Conservation (phyloP, 2,113 vertebrate species). For the Lagopus leucura region DNA sequence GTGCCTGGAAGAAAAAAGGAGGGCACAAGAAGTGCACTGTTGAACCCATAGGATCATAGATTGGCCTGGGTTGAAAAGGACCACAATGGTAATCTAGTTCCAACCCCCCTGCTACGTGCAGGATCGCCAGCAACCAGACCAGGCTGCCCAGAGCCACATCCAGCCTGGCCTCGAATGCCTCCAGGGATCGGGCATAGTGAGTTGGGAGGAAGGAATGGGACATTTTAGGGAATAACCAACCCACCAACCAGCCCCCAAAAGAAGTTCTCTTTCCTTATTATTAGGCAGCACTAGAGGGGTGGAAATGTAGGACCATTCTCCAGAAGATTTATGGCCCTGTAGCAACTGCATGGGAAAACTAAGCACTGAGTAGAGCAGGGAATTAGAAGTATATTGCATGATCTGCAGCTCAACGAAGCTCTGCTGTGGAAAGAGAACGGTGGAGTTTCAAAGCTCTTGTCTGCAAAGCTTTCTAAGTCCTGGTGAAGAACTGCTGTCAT, state of each 20-base stretch:
- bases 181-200: neutral
- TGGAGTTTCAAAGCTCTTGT: neutral
- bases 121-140: no score
- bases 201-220: slow-evolving; percentile 37
- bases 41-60: neutral
- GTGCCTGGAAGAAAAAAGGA: neutral
- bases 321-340: slow-evolving; percentile 57
- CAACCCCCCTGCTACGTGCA: no score
- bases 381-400: slow-evolving; percentile 42
- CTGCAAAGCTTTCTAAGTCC: neutral
- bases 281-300: slow-evolving; percentile 18
- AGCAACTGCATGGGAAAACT: slow-evolving; percentile 46
- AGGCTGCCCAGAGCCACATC: no score
- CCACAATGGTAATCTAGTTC: no score
- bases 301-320: slow-evolving; percentile 34
- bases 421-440: neutral
- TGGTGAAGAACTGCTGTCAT: neutral
- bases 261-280: slow-evolving; percentile 62
- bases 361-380: slow-evolving; percentile 55
- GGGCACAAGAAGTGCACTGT: slow-evolving; percentile 20
- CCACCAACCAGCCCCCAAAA: slow-evolving; percentile 27
- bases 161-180: no score
- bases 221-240: slow-evolving; percentile 44
- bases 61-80: no score
- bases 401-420: slow-evolving; percentile 23